A percentile compares a stretch with the other conserved stretches of the same genome.
Conservation (phyloP, 2,888 invertebrate genomes). For the Cenopis cana region DNA sequence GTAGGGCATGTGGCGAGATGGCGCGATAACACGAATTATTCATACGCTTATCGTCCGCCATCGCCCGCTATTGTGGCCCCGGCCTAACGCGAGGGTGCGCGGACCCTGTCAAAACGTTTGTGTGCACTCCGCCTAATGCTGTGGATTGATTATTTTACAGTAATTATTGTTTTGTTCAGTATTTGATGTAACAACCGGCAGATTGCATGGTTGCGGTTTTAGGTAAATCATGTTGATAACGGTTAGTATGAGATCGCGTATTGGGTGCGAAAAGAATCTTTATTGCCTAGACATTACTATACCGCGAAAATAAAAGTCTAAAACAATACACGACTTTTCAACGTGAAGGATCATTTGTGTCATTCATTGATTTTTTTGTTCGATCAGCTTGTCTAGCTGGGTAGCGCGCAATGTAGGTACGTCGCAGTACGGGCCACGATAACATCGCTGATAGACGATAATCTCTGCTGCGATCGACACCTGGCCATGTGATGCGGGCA, state of each 20-base stretch:
- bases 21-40: conserved; percentile 84
- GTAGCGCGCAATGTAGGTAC: conserved; percentile 53
- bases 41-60: conserved; percentile 84
- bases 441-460: conserved; percentile 64
- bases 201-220: conserved; percentile 36
- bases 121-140: conserved; percentile 75
- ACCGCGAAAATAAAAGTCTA: conserved; percentile 1
- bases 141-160: conserved; percentile 73
- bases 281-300: neutral
- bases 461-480: conserved; percentile 77
- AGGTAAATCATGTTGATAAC: conserved; percentile 15
- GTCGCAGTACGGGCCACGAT: conserved; percentile 70
- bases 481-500: conserved; percentile 78
- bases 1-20: conserved; percentile 85
- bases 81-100: conserved; percentile 79
- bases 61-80: conserved; percentile 81
- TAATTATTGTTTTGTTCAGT: conserved; percentile 59
- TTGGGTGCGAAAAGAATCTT: neutral
- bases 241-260: neutral
- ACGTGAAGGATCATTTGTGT: conserved; percentile 9
- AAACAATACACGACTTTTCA: conserved; percentile 19
- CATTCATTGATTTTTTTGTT: conserved; percentile 53
- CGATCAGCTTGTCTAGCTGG: conserved; percentile 28
- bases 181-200: conserved; percentile 57
- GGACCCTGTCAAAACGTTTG: conserved; percentile 80